These are phyloP conservation scores for Enteromius paludinosus DNA, from an alignment of 2,797 vertebrate genomes.

Conservation along the genomic window DNA sequence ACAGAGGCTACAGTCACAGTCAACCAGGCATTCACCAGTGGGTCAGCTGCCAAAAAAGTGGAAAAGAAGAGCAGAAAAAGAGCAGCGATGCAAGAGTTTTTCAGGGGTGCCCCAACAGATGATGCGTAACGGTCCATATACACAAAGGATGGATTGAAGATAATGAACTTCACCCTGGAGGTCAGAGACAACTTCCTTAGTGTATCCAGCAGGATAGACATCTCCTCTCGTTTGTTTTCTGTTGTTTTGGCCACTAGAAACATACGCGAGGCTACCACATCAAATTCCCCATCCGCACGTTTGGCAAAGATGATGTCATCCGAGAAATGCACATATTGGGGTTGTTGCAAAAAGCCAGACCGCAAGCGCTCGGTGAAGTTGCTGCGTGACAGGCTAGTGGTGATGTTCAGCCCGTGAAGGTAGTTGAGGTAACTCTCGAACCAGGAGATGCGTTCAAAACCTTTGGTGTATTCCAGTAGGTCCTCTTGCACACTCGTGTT, in stretches of 20 bases:
- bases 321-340: conserved; percentile 91
- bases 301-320: conserved; percentile 98
- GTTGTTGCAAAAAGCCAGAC: conserved; percentile 89
- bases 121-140: conserved; percentile 97
- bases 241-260: conserved; percentile 97
- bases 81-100: conserved; percentile 97
- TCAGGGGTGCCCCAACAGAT: conserved; percentile 92
- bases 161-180: conserved; percentile 96
- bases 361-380: conserved; percentile 94
- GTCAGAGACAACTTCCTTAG: conserved; percentile 94
- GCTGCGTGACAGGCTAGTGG: conserved; percentile 88
- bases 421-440: conserved; percentile 96
- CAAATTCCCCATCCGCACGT: conserved; percentile 88
- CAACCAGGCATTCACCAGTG: conserved; percentile 94
- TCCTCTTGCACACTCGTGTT: conserved; percentile 95
- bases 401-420: conserved; percentile 91
- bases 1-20: conserved; percentile 94
- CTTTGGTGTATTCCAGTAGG: conserved; percentile 94
- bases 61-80: conserved; percentile 97
- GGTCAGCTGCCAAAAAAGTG: conserved; percentile 92
- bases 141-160: conserved; percentile 98
- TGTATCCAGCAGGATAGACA: conserved; percentile 95
- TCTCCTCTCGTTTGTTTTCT: conserved; percentile 97
- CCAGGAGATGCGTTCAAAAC: conserved; percentile 98
- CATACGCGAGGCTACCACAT: conserved; percentile 95